These are phyloP conservation scores for Piscicola geometra DNA, from an alignment of 2,888 invertebrate genomes.

Conservation along the genomic window DNA sequence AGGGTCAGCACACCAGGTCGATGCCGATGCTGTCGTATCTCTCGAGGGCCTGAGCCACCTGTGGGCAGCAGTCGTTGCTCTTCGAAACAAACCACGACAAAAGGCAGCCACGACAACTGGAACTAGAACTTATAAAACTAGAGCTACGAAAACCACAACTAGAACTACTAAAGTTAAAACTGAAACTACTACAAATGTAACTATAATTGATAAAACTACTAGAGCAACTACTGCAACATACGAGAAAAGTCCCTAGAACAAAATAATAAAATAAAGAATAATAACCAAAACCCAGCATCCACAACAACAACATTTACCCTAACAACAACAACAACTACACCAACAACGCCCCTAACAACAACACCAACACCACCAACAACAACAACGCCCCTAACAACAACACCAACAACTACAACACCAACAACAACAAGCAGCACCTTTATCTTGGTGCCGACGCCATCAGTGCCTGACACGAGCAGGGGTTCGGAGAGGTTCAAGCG, in stretches of 20 bases:
- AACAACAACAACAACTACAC: too few relatives aligned
- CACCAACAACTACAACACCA: not conserved
- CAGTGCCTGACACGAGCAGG: slow-evolving; percentile 84
- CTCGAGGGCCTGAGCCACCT: slow-evolving; percentile 76
- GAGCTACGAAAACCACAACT: too few relatives aligned
- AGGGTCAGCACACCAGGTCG: slow-evolving; percentile 69
- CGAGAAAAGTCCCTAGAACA: too few relatives aligned
- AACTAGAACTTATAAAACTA: too few relatives aligned
- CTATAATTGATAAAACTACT: not conserved
- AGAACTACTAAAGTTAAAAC: not conserved
- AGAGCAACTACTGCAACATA: not conserved
- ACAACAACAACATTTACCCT: not conserved
- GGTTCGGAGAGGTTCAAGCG: slow-evolving; percentile 62
- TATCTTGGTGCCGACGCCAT: slow-evolving; percentile 93
- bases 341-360: too few relatives aligned
- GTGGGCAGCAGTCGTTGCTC: too few relatives aligned
- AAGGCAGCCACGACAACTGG: too few relatives aligned
- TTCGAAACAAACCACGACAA: too few relatives aligned
- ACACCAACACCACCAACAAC: too few relatives aligned
- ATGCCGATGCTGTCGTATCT: slow-evolving; percentile 81
- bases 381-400: too few relatives aligned
- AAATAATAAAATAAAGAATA: too few relatives aligned
- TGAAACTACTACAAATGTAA: not conserved
- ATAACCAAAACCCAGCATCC: not conserved
- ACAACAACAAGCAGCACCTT: slow-evolving; percentile 62